Conservation (phyloP, 2,113 vertebrate genomes). For the Rhinoptilus africanus region DNA sequence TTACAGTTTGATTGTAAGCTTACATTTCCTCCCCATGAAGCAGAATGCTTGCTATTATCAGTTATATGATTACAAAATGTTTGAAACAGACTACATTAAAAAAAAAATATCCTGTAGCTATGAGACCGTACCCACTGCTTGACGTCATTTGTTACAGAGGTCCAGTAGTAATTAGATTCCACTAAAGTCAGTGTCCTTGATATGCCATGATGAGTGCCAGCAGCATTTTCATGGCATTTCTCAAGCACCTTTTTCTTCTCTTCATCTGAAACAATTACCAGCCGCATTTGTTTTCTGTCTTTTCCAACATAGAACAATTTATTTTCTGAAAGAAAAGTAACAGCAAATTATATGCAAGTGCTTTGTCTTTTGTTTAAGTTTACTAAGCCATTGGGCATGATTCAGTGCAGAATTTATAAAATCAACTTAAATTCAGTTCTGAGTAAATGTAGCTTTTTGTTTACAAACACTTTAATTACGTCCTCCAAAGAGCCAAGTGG, state of each 20-base stretch:
- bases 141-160: slow-evolving; percentile 76
- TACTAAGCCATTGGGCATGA: neutral
- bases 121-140: slow-evolving; percentile 78
- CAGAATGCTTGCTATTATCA: neutral
- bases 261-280: slow-evolving; percentile 76
- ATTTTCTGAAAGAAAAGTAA: slow-evolving; percentile 71
- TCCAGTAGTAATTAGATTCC: slow-evolving; percentile 77
- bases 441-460: neutral
- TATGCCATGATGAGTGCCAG: slow-evolving; percentile 73
- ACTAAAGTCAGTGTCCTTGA: slow-evolving; percentile 77
- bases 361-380: neutral
- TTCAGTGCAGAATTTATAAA: neutral
- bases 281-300: slow-evolving; percentile 75
- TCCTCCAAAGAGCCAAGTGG: neutral
- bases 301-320: slow-evolving; percentile 77
- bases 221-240: slow-evolving; percentile 70
- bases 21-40: neutral
- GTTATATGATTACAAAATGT: neutral
- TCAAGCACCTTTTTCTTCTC: slow-evolving; percentile 74
- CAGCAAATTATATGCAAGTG: neutral
- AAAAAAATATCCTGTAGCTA: neutral
- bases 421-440: neutral
- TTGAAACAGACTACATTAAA: neutral
- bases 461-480: neutral
- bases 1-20: neutral